Conservation (phyloP, 1,140 invertebrate genomes). For the Linepithema humile region DNA sequence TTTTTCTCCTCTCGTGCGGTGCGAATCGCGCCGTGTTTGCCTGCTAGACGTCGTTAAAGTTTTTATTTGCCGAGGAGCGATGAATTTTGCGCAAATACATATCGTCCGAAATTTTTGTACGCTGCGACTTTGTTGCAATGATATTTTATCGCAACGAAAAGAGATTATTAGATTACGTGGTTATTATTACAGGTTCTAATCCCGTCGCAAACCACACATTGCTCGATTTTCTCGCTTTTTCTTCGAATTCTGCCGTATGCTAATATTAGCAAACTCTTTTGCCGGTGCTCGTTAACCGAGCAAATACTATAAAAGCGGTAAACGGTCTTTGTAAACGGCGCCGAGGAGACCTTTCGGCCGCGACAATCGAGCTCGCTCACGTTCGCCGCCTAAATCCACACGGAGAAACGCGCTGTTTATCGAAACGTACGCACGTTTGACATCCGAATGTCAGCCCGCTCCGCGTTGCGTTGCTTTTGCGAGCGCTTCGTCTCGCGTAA, state of each 20-base stretch:
- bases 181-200: not conserved
- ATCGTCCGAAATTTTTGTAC: too few relatives aligned
- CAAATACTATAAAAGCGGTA: conserved; percentile 52
- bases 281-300: conserved; percentile 49
- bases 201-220: not conserved
- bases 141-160: not conserved
- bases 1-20: not conserved
- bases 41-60: not conserved
- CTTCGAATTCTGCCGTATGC: conserved; percentile 14
- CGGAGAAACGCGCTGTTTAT: conserved; percentile 53
- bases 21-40: not conserved
- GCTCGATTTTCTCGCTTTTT: conserved; percentile 25
- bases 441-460: conserved; percentile 54
- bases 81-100: not conserved
- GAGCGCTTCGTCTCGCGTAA: conserved; percentile 19
- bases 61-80: not conserved
- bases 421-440: conserved; percentile 34
- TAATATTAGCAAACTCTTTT: conserved; percentile 50
- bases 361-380: conserved; percentile 16
- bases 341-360: not conserved
- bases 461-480: conserved; percentile 29
- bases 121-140: too few relatives aligned
- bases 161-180: not conserved
- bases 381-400: conserved; percentile 60
- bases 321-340: conserved; percentile 10